Evolutionary conservation across 64 coral and sea anemone species (phyloP), one percentile per base, ranked within the genome.

Genomic region (Anthopleura sola): DNA sequence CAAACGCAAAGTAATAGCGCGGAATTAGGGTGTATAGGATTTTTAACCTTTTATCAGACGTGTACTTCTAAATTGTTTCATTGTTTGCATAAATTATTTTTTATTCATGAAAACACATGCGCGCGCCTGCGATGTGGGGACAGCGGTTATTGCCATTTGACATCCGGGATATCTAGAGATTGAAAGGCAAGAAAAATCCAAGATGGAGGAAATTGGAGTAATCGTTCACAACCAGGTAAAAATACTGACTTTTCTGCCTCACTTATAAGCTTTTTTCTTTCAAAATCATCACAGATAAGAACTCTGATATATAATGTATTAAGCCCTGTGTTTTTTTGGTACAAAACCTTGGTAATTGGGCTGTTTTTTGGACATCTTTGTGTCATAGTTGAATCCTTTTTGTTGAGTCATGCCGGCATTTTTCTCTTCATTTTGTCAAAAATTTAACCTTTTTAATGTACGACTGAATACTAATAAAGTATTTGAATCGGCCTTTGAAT

Each of bases 191-290:
- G 51, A 62, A 31, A 24, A 86, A 95, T 86, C 83, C 93, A 95
- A 95, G 62, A 95, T 95, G 93, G 93, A 95, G 93, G 93, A 95
- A 81, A 95, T 92, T 75, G 93, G 93, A 60, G 66, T 71, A 15
- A 95, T 95, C 40, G 86, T 95, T 38, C 90, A 89, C 82, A 88
- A 84, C 34, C 93, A 95, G 93, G 93, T 95, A 75, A 78, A 88
- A 85, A 37, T 20, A 26, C 29, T 50, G 62, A 15, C 0, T 54
- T 82, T 71, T 85, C 18, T 75, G 1, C 6, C 26, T 2, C 12
- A 32, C 13, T 71, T 34, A 32, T 34, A 10, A 15, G 1, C 2
- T 14, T 15, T 36, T 33, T 71, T 34, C 1, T 34, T 16, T 17
- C 14, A 71, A 31, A 36, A 31, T 17, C 14, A 71, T 32, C 2